Conservation (phyloP, 2,888 invertebrate genomes). For the Mythimna albipuncta region DNA sequence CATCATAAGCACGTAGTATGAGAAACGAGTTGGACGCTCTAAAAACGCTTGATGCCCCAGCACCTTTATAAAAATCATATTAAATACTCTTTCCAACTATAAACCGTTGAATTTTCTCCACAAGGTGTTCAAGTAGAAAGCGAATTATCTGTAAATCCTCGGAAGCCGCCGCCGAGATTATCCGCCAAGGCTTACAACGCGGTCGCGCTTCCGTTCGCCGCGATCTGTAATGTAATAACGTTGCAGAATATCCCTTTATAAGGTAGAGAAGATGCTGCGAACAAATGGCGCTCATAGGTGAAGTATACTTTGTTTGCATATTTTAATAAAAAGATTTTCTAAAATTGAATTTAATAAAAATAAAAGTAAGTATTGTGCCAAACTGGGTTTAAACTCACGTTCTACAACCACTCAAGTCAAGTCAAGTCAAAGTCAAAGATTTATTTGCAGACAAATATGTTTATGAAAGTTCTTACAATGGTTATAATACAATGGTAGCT, state of each 20-base stretch:
- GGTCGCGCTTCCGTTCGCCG: conserved; percentile 36
- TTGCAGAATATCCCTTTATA: conserved; percentile 33
- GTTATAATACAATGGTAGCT: no score
- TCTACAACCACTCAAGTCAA: no score
- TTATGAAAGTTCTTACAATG: no score
- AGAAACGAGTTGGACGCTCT: no score
- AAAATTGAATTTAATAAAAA: background rate
- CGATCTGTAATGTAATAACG: conserved; percentile 44
- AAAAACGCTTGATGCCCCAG: no score
- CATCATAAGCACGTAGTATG: no score
- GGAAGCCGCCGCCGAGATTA: conserved; percentile 47
- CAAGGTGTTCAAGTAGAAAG: conserved; percentile 52
- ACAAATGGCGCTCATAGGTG: conserved; percentile 29
- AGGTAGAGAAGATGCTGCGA: conserved; percentile 19
- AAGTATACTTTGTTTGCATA: conserved; percentile 24
- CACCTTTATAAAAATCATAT: background rate
- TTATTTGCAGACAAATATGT: no score
- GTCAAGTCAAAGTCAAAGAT: no score
- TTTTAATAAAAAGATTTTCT: conserved; percentile 1
- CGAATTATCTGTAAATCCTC: conserved; percentile 55
- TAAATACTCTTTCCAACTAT: background rate
- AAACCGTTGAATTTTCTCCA: conserved; percentile 19
- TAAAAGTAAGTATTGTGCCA: no score
- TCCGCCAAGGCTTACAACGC: conserved; percentile 47
- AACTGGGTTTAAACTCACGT: no score